phyloP scores from a whole-genome alignment of 2,888 invertebrate species.

The Metopia argyrocephala region DNA sequence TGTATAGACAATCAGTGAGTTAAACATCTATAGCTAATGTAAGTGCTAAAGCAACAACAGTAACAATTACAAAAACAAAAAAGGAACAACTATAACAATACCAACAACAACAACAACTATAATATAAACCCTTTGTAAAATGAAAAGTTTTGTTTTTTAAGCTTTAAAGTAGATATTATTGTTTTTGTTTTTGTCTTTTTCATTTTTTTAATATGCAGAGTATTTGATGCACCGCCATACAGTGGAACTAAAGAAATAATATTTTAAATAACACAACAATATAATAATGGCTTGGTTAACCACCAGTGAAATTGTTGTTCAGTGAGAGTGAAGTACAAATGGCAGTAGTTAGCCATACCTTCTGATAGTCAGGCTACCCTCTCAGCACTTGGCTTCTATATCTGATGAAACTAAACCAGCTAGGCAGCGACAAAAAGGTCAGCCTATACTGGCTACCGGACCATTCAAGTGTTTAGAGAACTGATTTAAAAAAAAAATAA shows the following conservation, averaged over 20 bases:
- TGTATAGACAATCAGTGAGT: slow-evolving; percentile 49
- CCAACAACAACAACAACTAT: slow-evolving; percentile 17
- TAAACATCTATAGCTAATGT: slow-evolving; percentile 38
- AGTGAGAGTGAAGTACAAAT: no score
- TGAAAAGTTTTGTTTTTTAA: no score
- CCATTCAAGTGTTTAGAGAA: no score
- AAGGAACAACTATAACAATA: neutral
- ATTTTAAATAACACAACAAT: neutral
- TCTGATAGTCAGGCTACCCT: no score
- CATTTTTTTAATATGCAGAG: slow-evolving; percentile 2
- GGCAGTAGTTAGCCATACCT: no score
- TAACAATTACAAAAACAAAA: neutral
- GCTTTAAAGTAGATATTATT: slow-evolving; percentile 35
- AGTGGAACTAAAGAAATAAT: neutral
- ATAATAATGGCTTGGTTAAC: no score
- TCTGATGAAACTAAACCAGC: no score
- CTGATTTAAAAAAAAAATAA: no score
- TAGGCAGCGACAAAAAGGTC: no score
- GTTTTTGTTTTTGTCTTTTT: neutral
- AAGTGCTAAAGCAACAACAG: slow-evolving; percentile 40
- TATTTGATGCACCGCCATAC: slow-evolving; percentile 62
- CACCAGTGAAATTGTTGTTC: no score
- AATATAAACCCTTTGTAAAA: slow-evolving; percentile 49
- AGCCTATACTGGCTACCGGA: no score
- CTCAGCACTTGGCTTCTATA: no score